Evolutionary conservation across 2,888 invertebrate genomes (phyloP), one percentile per base, ranked within the genome.

Genomic region (Machimus atricapillus): DNA sequence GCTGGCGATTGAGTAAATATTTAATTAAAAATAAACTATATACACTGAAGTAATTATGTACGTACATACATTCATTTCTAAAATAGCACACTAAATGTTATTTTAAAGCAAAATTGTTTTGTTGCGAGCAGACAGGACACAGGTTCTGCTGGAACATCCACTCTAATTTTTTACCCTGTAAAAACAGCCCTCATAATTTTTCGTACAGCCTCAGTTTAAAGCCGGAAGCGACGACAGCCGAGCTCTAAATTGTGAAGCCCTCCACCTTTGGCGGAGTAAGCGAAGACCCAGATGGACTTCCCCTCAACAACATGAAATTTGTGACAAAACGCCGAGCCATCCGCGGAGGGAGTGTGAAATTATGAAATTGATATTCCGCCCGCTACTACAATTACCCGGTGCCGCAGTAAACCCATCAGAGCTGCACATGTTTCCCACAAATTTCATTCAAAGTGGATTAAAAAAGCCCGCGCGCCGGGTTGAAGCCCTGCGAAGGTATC

Each of bases 351-450:
- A 34, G 27, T 31, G 81, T 81, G 56, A 56, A 81, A 81, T 81
- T 81, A 81, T 81, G 81, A 81, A 81, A 81, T 81, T 81, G 81
- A 81, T 81, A 81, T 81, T 34, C 81, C 81, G 27, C 56, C 81
- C 81, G 56, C 81, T 81, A 34, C 81, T 81, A 81, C 81, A 81
- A 81, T 81, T 81, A 81, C 81, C 81, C 81, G 56, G 8, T 34
- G 81, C 56, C 56, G n/a, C 52, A 81, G 81, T 52, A 81, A 81
- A 58, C 16, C 52, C 56, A 9, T 81, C 81, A 31, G 56, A 58
- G 16, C 31, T 81, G 81, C 81, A 81, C 81, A 81, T 81, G 81
- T 81, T 81, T 81, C 81, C 81, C 81, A 81, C 81, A 81, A 81
- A 81, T 81, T 81, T 56, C 56, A 81, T 58, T 81, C 81, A 81